phyloP scores from a whole-genome alignment of 2,113 vertebrate species.

The Poeciliopsis occidentalis region DNA sequence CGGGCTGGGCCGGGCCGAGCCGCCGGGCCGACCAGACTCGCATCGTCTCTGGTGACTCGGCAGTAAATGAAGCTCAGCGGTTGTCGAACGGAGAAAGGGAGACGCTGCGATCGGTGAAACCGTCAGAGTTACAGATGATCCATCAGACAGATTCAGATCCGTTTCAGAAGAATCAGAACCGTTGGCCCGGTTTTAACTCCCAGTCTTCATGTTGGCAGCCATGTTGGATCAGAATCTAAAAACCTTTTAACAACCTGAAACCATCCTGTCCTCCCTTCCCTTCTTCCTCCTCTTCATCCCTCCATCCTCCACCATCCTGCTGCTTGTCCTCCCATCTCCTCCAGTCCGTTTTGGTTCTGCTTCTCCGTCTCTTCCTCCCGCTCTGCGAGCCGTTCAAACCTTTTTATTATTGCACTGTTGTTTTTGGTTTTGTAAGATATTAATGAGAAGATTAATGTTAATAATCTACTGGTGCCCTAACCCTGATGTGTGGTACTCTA shows the following conservation, averaged over 20 bases:
- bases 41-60: no score
- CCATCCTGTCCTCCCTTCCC: constrained; percentile 9
- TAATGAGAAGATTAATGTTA: constrained; percentile 73
- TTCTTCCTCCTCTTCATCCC: neutral
- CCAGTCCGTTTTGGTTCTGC: constrained; percentile 27
- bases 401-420: constrained; percentile 82
- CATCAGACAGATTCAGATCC: no score
- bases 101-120: no score
- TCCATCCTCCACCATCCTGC: neutral
- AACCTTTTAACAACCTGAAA: neutral
- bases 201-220: neutral
- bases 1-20: no score
- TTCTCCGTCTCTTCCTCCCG: constrained; percentile 23
- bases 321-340: constrained; percentile 16
- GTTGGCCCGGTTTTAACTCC: no score
- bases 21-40: no score
- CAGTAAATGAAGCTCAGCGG: no score
- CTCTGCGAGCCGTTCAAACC: constrained; percentile 52
- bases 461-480: constrained; percentile 70
- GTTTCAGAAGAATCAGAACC: no score
- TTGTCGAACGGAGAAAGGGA: no score
- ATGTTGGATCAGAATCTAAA: neutral
- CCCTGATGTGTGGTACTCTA: constrained; percentile 56
- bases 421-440: constrained; percentile 78
- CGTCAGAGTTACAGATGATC: no score